Evolutionary conservation across 1,140 invertebrate genomes (phyloP), one percentile per base, ranked within the genome.

Genomic region (Euwallacea similis): DNA sequence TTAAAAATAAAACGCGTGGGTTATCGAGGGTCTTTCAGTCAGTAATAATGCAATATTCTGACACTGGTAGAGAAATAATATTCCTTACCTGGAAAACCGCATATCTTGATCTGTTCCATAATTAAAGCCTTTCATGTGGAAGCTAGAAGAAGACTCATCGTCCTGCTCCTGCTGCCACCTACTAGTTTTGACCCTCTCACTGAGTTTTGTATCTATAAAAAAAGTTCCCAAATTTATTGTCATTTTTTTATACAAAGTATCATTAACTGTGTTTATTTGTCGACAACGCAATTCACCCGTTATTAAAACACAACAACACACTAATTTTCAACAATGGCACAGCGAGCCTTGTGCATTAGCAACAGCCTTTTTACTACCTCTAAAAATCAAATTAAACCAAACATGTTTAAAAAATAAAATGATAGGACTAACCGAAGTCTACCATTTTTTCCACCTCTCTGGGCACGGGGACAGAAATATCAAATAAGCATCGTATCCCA

Each of bases 401-500:
- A 50, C 46, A 50, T 50, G 46, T 50, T 10, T 11, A 13, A 50
- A 50, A 50, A 2, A 13, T 11, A 50, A 50, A 50, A 50, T 7
- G 46, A 33, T 68, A 72, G 70, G 70, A 74, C 71, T 74, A 73
- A 76, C 75, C 69, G n/a, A 73, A 70, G 13, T 77, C 61, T 42
- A 71, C 69, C 50, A 82, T 68, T 33, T 33, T 33, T 33, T 33
- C 21, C 21, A 33, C 21, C 66, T 81, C 79, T 41, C 63, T 46
- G 16, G 85, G 85, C 66, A 85, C 83, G 2, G 82, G 82, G 69
- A 86, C 83, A 78, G 83, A 84, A 71, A 87, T 78, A 75, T 87
- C 86, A 79, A 87, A 87, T 43, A 87, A 79, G 42, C 84, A 86
- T 42, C 85, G 85, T 75, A 86, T 86, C 72, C 75, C 72, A 66